Evolutionary conservation across 2,888 invertebrate genomes (phyloP), one percentile per base, ranked within the genome.

Genomic region (Calameuta filiformis): DNA sequence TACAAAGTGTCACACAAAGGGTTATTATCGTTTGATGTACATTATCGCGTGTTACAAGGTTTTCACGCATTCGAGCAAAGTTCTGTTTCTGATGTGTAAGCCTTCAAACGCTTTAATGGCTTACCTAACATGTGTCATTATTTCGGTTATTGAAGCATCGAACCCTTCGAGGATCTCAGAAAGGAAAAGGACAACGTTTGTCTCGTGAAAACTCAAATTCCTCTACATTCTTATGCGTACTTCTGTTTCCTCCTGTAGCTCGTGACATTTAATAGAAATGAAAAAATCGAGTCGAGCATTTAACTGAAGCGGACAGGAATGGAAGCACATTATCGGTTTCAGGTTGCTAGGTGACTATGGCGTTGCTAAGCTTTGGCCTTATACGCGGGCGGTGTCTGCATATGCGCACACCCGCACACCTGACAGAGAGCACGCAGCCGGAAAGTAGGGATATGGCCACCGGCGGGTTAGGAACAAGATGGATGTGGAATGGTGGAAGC

Each of bases 281-380:
- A 9, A 15, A 73, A 69, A 6, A 31, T 3, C 30, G 1, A 33
- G 71, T 30, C 35, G 71, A 33, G 71, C 30, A 6, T 71, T 71
- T 33, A 71, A 71, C 35, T 3, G 71, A 4, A 11, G 33, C 30
- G 71, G 71, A 71, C 33, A 34, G 33, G 71, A 33, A 23, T 33
- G 79, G 76, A 77, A 74, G 79, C 73, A 68, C 79, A 82, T 84
- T 83, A 83, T 83, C 82, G 81, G 84, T 77, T 82, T 85, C 79
- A 74, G 81, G 82, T 85, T 85, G 74, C 74, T 74, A 74, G 74
- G 74, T 34, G 35, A 31, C 74, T 34, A 35, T 34, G 74, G 74
- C 74, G 74, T 74, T 74, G 74, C 74, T 35, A 74, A 37, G 74
- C 74, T 23, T 34, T 34, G 34, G 34, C 23, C n/a, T 30, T 35